Evolutionary conservation across 1,140 invertebrate species (phyloP).

Genomic region (Apis laboriosa): DNA sequence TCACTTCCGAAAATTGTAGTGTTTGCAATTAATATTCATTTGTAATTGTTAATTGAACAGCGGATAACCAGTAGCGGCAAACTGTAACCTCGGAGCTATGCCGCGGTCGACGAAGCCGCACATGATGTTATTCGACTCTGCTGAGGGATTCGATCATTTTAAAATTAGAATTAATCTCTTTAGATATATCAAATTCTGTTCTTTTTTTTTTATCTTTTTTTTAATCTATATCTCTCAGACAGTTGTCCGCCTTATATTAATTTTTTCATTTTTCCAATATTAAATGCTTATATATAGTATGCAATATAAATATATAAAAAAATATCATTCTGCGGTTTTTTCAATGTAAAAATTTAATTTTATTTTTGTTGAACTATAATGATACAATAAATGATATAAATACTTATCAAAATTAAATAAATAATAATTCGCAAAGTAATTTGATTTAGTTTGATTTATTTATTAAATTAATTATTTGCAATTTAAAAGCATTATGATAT

Average conservation of each 20-base stretch:
- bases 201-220: neutral
- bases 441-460: too few species aligned
- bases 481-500: too few species aligned
- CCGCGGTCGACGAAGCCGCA: slow-evolving; percentile 27
- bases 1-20: slow-evolving; percentile 28
- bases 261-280: neutral
- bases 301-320: too few species aligned
- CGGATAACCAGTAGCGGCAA: slow-evolving; percentile 36
- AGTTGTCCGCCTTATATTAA: too few species aligned
- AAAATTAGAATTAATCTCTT: slow-evolving; percentile 59
- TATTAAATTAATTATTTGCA: too few species aligned
- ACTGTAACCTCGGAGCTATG: slow-evolving; percentile 47
- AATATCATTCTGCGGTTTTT: too few species aligned
- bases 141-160: slow-evolving; percentile 53
- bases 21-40: slow-evolving; percentile 63
- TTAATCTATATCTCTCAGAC: too few species aligned
- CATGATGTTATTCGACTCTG: slow-evolving; percentile 27
- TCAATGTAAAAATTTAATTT: too few species aligned
- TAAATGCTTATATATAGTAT: neutral
- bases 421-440: too few species aligned
- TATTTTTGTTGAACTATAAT: neutral
- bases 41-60: slow-evolving; percentile 68
- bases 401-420: too few species aligned
- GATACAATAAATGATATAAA: neutral
- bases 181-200: slow-evolving; percentile 47